phyloP scores from a whole-genome alignment of 1,140 invertebrate species.

The Holcopasites calliopsidis region DNA sequence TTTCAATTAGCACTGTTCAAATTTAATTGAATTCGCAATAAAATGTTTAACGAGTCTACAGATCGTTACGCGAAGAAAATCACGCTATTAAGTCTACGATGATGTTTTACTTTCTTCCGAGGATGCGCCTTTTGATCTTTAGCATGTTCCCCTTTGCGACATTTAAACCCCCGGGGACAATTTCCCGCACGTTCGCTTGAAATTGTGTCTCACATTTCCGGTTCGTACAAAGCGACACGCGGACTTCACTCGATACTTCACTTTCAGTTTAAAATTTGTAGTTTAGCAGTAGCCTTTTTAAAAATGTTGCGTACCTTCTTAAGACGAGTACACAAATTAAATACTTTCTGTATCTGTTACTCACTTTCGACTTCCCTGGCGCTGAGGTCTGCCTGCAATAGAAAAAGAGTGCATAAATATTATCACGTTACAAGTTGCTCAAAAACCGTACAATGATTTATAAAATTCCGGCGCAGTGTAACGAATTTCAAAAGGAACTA shows the following conservation, averaged over 20 bases:
- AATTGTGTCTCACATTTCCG: too few relatives aligned
- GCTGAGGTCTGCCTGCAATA: constrained; percentile 85
- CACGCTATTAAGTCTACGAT: neutral
- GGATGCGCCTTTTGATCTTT: neutral
- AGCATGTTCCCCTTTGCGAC: neutral
- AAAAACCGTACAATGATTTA: too few relatives aligned
- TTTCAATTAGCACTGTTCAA: too few relatives aligned
- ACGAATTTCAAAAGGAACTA: too few relatives aligned
- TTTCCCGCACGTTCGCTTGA: constrained; percentile 5
- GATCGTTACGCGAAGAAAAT: neutral
- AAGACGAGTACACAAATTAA: constrained; percentile 3
- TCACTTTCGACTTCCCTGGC: constrained; percentile 88
- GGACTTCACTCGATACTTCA: constrained; percentile 35
- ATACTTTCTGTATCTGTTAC: constrained; percentile 72
- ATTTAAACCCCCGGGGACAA: neutral
- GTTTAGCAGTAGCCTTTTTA: neutral
- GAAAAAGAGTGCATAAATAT: constrained; percentile 31
- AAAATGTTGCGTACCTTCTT: neutral
- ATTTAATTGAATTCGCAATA: too few relatives aligned
- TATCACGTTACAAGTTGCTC: neutral
- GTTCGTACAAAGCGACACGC: too few relatives aligned
- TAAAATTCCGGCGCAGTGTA: too few relatives aligned
- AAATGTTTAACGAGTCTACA: too few relatives aligned
- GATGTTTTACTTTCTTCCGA: neutral
- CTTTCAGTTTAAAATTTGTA: neutral